These are phyloP conservation scores for Cynopterus brachyotis DNA, from an alignment of 2,113 vertebrate genomes.

Conservation along the genomic window DNA sequence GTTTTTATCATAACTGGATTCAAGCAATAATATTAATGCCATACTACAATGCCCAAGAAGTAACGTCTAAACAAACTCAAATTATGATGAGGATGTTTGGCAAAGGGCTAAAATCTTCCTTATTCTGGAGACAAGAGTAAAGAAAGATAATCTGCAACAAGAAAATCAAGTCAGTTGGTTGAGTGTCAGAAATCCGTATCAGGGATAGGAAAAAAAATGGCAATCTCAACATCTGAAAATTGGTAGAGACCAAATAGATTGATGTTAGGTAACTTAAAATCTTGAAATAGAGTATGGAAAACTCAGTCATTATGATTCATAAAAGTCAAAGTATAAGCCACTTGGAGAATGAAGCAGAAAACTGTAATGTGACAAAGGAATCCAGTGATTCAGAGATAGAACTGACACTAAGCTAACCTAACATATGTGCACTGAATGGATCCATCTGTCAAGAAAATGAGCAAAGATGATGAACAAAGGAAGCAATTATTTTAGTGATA, in stretches of 20 bases:
- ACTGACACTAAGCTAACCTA: background rate
- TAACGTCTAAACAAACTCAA: background rate
- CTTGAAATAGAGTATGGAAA: background rate
- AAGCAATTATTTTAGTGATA: background rate
- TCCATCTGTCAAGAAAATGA: slow-evolving; percentile 28
- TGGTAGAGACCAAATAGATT: background rate
- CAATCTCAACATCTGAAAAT: background rate
- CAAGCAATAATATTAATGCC: background rate
- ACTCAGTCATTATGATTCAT: background rate
- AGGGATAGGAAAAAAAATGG: background rate
- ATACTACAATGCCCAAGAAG: background rate
- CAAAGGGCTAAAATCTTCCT: background rate
- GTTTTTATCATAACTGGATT: background rate
- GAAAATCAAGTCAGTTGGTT: background rate
- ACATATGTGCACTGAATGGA: background rate
- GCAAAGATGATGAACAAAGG: background rate
- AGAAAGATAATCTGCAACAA: background rate
- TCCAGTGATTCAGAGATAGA: background rate
- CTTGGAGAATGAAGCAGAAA: slow-evolving; percentile 30
- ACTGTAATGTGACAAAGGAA: background rate
- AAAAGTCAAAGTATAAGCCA: slow-evolving; percentile 7
- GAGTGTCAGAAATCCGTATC: background rate
- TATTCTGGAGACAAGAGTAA: background rate
- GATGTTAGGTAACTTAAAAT: background rate
- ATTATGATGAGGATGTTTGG: background rate